Conservation (phyloP, 2,113 vertebrate genomes). For the Empidonax traillii region DNA sequence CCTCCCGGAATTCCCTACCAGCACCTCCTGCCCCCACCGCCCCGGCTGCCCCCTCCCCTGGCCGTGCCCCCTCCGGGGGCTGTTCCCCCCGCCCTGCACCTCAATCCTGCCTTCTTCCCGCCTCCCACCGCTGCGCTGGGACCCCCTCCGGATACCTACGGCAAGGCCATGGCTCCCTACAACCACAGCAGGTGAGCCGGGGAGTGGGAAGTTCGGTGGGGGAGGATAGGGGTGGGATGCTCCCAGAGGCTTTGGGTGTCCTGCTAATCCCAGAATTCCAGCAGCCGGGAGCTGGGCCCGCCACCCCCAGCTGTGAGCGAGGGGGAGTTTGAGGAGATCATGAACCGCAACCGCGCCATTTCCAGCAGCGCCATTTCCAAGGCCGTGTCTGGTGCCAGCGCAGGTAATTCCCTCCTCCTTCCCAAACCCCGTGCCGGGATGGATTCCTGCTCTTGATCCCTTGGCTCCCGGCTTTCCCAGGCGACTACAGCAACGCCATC, state of each 20-base stretch:
- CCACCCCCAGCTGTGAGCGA: conserved; percentile 70
- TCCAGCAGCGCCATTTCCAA: conserved; percentile 96
- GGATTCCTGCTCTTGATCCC: background rate
- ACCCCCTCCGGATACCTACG: conserved; percentile 74
- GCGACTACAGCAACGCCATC: conserved; percentile 87
- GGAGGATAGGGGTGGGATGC: background rate
- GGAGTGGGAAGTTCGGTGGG: no score
- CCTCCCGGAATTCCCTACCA: no score
- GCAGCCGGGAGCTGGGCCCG: conserved; percentile 75
- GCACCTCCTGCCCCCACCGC: conserved; percentile 69
- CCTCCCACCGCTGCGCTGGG: conserved; percentile 73
- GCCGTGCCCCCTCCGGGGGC: conserved; percentile 73
- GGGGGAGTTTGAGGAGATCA: conserved; percentile 90
- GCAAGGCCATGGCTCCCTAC: conserved; percentile 79
- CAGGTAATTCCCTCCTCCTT: conserved; percentile 71
- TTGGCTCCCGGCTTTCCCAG: conserved; percentile 46
- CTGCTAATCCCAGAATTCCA: background rate
- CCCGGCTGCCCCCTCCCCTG: conserved; percentile 79
- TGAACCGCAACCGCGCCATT: conserved; percentile 92
- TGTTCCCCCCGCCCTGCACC: conserved; percentile 81
- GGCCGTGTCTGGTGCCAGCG: conserved; percentile 89
- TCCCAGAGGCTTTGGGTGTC: background rate
- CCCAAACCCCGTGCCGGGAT: fast-evolving
- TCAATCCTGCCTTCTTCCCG: conserved; percentile 89
- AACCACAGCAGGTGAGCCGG: conserved; percentile 81